A percentile compares a stretch with the other conserved stretches of the same genome.
phyloP scores from a whole-genome alignment of 2,797 vertebrate genomes.

The Anguilla anguilla region DNA sequence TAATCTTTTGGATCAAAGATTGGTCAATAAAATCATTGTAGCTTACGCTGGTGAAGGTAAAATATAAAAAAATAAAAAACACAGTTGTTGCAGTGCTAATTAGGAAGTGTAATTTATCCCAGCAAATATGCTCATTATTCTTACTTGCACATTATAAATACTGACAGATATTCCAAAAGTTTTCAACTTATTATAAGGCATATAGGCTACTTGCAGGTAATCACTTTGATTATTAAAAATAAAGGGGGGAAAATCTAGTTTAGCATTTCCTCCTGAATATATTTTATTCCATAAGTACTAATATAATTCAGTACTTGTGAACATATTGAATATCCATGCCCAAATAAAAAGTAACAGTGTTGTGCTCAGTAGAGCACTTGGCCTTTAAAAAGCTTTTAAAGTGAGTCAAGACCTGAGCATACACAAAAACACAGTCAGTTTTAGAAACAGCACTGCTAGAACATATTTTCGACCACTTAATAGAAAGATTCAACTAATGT shows the following conservation, averaged over 20 bases:
- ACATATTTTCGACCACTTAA: slow-evolving; percentile 32
- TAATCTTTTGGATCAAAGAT: slow-evolving; percentile 85
- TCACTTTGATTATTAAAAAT: slow-evolving; percentile 23
- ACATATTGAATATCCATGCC: background rate
- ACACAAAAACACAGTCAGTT: background rate
- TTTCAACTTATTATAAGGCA: background rate
- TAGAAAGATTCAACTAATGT: slow-evolving; percentile 27
- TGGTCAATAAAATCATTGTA: slow-evolving; percentile 84
- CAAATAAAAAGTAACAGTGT: background rate
- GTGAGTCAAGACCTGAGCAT: background rate
- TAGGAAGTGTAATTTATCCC: slow-evolving; percentile 54
- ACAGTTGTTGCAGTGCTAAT: slow-evolving; percentile 71
- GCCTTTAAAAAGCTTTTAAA: background rate
- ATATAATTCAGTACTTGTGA: slow-evolving; percentile 7
- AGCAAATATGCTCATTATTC: slow-evolving; percentile 51
- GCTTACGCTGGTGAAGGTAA: slow-evolving; percentile 46
- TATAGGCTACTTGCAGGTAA: background rate
- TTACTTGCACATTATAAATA: slow-evolving; percentile 31
- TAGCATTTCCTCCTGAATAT: slow-evolving; percentile 26
- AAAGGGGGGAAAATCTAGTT: slow-evolving; percentile 35
- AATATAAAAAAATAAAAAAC: slow-evolving; percentile 29
- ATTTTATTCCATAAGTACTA: background rate
- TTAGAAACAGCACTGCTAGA: background rate
- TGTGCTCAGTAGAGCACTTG: background rate
- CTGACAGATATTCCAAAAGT: slow-evolving; percentile 23